Evolutionary conservation across 2,797 vertebrate genomes (phyloP).

Genomic region (Limosa lapponica): DNA sequence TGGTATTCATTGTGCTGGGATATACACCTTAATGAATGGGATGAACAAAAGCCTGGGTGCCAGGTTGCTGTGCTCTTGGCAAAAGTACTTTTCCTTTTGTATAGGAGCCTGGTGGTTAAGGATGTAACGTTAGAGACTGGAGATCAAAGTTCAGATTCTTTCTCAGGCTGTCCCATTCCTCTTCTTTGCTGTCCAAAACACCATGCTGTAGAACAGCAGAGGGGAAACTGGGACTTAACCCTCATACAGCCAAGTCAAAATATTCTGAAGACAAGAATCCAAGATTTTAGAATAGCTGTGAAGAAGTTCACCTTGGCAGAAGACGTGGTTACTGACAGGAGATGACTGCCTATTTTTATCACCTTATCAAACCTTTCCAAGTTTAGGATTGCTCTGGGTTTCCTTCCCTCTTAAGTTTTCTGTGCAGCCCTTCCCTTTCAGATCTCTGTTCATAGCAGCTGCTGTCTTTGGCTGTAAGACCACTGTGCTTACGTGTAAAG

Average conservation of each 20-base stretch:
- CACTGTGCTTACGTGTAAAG: fast-evolving
- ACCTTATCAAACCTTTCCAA: background rate
- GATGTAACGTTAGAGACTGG: background rate
- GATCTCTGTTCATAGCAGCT: background rate
- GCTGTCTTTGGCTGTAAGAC: background rate
- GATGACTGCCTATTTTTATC: background rate
- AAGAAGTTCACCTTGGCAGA: background rate
- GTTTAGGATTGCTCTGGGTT: background rate
- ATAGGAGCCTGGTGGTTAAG: background rate
- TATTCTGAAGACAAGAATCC: background rate
- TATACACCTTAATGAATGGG: background rate
- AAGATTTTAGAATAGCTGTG: background rate
- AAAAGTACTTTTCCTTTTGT: background rate
- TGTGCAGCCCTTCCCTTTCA: background rate
- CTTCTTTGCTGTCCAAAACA: background rate
- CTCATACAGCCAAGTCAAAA: background rate
- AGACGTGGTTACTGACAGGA: background rate
- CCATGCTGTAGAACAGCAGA: background rate
- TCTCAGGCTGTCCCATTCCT: background rate
- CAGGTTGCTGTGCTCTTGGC: background rate
- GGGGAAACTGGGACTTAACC: background rate
- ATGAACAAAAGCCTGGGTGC: background rate
- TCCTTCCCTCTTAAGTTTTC: background rate
- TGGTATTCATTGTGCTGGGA: background rate
- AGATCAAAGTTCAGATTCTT: background rate